Conservation (phyloP, 2,797 vertebrate genomes). For the Pipistrellus pygmaeus region DNA sequence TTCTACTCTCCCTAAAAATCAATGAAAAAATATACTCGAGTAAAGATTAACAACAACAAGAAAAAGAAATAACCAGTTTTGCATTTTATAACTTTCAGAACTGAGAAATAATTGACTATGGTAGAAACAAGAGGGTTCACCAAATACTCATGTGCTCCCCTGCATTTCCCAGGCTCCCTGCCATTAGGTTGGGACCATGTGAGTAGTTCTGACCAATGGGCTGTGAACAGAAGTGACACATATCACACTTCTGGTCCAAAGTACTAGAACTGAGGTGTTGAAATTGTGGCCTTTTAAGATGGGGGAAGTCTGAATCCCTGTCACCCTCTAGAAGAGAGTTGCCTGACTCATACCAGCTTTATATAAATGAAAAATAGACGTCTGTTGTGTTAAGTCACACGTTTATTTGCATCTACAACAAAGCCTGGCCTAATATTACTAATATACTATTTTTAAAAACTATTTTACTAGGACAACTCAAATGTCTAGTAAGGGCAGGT, state of each 20-base stretch:
- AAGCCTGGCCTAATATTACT: constrained; percentile 45
- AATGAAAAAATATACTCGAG: too few species aligned
- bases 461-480: constrained; percentile 49
- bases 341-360: neutral
- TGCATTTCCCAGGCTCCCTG: constrained; percentile 53
- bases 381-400: constrained; percentile 27
- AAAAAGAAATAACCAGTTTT: constrained; percentile 31
- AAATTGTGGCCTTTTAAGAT: neutral
- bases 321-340: neutral
- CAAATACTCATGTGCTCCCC: neutral
- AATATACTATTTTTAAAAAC: constrained; percentile 30
- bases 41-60: too few species aligned
- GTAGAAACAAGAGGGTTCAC: constrained; percentile 56
- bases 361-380: constrained; percentile 46
- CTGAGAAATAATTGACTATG: constrained; percentile 32
- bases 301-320: constrained; percentile 19
- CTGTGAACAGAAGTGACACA: constrained; percentile 60
- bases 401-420: constrained; percentile 58
- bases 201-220: constrained; percentile 57
- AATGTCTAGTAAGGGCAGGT: constrained; percentile 5
- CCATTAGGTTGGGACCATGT: constrained; percentile 37
- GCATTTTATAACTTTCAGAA: constrained; percentile 52
- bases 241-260: constrained; percentile 54
- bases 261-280: constrained; percentile 19
- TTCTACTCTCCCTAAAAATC: too few species aligned